A percentile compares a stretch with the other conserved stretches of the same genome.
Evolutionary conservation across 1,140 invertebrate genomes (phyloP).

Genomic region (Paralvinella palmiformis): DNA sequence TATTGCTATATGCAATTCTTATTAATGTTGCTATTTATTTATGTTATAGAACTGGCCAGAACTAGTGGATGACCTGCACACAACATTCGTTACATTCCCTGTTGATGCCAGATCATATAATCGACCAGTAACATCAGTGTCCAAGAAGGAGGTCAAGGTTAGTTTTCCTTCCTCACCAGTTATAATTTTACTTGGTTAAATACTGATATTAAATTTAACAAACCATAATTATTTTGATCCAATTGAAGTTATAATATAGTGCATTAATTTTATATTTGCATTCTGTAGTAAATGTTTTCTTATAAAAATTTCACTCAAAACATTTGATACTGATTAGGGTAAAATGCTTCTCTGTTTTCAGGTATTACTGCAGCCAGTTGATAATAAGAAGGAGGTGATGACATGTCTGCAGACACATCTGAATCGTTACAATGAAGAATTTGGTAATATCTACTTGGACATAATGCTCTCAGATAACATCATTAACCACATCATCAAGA

Average conservation of each 20-base stretch:
- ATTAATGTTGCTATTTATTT: background rate
- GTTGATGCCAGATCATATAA: slow-evolving; percentile 40
- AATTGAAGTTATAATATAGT: too few relatives aligned
- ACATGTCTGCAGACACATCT: slow-evolving; percentile 42
- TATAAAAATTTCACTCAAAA: too few relatives aligned
- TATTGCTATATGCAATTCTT: background rate
- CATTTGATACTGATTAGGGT: background rate
- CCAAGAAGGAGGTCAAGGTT: slow-evolving; percentile 41
- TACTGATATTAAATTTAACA: too few relatives aligned
- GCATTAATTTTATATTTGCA: too few relatives aligned
- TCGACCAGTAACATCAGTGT: slow-evolving; percentile 36
- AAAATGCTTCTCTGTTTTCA: slow-evolving; percentile 16
- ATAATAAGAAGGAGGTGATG: slow-evolving; percentile 37
- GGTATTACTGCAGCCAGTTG: slow-evolving; percentile 42
- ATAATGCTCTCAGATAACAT: slow-evolving; percentile 46
- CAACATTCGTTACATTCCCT: slow-evolving; percentile 46
- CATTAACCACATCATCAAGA: slow-evolving; percentile 42
- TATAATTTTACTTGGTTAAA: background rate
- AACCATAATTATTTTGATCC: too few relatives aligned
- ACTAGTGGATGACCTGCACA: slow-evolving; percentile 28
- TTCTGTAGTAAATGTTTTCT: too few relatives aligned
- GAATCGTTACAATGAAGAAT: slow-evolving; percentile 46
- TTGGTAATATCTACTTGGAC: slow-evolving; percentile 43
- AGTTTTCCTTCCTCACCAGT: background rate
- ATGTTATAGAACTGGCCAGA: slow-evolving; percentile 32